Base-by-base conservation (phyloP, 2,888 invertebrate genomes). In the Portevinia maculata region DNA sequence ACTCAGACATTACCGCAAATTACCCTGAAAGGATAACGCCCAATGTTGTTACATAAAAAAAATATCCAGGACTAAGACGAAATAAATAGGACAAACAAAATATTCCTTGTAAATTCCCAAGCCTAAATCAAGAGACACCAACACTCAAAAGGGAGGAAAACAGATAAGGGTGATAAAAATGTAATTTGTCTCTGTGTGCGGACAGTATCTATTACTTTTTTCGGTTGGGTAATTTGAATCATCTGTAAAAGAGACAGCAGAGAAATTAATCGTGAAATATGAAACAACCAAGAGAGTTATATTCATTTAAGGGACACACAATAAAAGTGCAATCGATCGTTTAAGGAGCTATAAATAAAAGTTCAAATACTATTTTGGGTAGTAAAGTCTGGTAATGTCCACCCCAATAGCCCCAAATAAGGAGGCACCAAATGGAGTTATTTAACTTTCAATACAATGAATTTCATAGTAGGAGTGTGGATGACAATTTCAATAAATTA, bases 221-320 rank as follows among this genome's bases (percentile, higher is more conserved):
- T 74, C 67, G 67, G 69, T 60, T 69, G 60, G 69, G 60, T 60
- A 60, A 76, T 76, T 76, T 76, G 76, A 76, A 69, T 76, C 69
- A 62, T 62, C 76, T 69, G 67, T 76, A 76, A 76, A 69, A 62
- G 76, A 69, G 67, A 69, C 67, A 67, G 69, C 60, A 32, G 28
- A 53, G 39, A 48, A 69, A 76, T 76, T 76, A 76, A 76, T 76
- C 69, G 60, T 76, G 55, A 76, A 76, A 76, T 76, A 76, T 76
- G 67, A 76, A 69, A 60, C 76, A 76, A 76, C 76, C 46, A 60
- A 62, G 53, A 69, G 76, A 76, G 76, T 75, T 75, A 67, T 67
- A 67, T 67, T 67, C 74, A 37, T 75, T 75, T 75, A 34, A 67
- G 67, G 57, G 74, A 59, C 55, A 50, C 67, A 32, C 67, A 67